Base-by-base conservation (phyloP, 2,888 invertebrate species). In the Sylvicola cinctus region DNA sequence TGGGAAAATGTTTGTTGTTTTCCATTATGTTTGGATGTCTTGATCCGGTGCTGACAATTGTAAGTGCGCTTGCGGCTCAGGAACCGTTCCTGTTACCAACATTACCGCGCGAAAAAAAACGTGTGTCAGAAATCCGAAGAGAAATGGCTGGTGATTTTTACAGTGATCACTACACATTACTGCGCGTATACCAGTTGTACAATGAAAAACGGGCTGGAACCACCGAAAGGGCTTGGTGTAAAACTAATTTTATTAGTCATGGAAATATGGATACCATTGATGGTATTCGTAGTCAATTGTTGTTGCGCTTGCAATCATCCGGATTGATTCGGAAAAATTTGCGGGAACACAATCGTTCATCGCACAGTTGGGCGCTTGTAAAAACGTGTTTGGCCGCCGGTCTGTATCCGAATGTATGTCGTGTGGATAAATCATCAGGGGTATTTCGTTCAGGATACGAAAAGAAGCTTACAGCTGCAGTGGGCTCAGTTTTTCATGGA, bases 1-100 rank as follows among this genome's bases (percentile, higher is more conserved):
- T 90, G 31, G 91, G 85, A 4, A 91, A 95, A 56, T 84, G 88
- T 73, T 58, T 98, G 38, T 60, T 98, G 1, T 88, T 85, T 51
- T 75, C 85, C 2, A 72, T 88, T 28, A 77, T 90, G 3, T 68
- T 93, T 43, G 84, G 85, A 52, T 98, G 96, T 53, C 61, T 93
- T 25, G 88, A 91, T 53, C 93, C 95, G 2, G 67, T 96, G 20
- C 59, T 90, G 36, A 91, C 91, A 2, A 78, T 98, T 28, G 85
- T 85, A 1, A 81, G 90, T 49, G 72, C 76, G 41, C 64, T 93
- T 43, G 77, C 88, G 0, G 63, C 64, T 12, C 63, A 77, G 43
- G 83, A 83, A 52, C 81, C 83, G 0, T 84, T 83, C 50, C 62
- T 74, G 39, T 60, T 90, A 38, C 81, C 88, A 3, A 56, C 78